Percentiles rank a stretch among this genome's conserved stretches.
Conservation (phyloP, 1,140 invertebrate genomes). For the Nephila pilipes region DNA sequence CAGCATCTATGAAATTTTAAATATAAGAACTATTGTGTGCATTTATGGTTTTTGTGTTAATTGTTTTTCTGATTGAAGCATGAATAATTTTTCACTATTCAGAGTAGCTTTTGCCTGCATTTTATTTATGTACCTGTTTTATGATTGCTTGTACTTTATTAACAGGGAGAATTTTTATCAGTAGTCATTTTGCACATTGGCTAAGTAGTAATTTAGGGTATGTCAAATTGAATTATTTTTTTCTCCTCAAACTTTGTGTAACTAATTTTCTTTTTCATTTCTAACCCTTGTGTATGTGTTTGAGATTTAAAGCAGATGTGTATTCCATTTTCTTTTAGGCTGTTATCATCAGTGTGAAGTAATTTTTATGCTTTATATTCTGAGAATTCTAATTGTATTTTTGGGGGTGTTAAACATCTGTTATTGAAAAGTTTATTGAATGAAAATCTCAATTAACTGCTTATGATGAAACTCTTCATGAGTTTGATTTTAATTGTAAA, state of each 20-base stretch:
- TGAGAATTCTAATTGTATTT: not conserved
- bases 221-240: constrained; percentile 71
- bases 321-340: not conserved
- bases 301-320: not conserved
- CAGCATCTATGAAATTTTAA: not conserved
- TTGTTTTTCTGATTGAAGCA: constrained; percentile 56
- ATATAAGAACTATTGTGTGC: constrained; percentile 25
- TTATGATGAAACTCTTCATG: too few relatives aligned
- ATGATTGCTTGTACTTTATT: constrained; percentile 76
- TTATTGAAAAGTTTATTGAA: not conserved
- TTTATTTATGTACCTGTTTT: constrained; percentile 53
- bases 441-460: too few relatives aligned
- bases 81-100: constrained; percentile 63
- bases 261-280: constrained; percentile 53
- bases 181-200: constrained; percentile 76
- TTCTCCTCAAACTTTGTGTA: constrained; percentile 52
- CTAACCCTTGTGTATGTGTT: constrained; percentile 28
- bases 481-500: too few relatives aligned
- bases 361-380: not conserved
- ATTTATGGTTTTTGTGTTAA: constrained; percentile 36
- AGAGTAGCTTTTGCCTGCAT: constrained; percentile 74
- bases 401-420: constrained; percentile 7
- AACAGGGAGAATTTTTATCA: constrained; percentile 74
- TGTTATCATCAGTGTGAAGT: constrained; percentile 5
- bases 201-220: constrained; percentile 75